Base-by-base conservation (phyloP, 2,797 vertebrate species). In the Nannoperca australis region DNA sequence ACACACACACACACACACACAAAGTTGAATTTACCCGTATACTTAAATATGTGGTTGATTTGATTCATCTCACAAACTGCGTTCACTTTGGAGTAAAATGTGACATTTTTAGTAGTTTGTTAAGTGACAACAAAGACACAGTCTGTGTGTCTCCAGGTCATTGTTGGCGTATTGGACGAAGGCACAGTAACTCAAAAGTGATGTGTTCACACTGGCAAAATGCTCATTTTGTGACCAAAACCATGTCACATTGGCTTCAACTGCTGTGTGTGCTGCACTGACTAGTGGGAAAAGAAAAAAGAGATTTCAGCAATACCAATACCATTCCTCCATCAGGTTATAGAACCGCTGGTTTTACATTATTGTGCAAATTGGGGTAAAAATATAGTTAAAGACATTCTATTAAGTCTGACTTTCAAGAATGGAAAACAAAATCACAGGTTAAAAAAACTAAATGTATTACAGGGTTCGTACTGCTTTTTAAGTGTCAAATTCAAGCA, bases 1-100 rank as follows among this genome's bases (percentile, higher is more conserved):
- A 56, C 38, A 68, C 27, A 54, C 65, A 53, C 40, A 54, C 30
- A 61, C 44, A 24, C 20, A 15, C 59, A 32, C 9, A n/a, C 51
- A 63, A 27, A 4, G 27, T 9, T 18, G 24, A n/a, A n/a, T n/a
- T n/a, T n/a, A n/a, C n/a, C n/a, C n/a, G n/a, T n/a, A n/a, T n/a
- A n/a, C 27, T 32, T 10, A 8, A 50, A 47, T 30, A 47, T 3
- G 3, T n/a, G 17, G 12, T 34, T 20, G 22, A 60, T 51, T 17
- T n/a, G 17, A 27, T 20, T 14, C 0, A 42, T 20, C 36, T 30
- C 36, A n/a, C n/a, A n/a, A n/a, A n/a, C n/a, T n/a, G n/a, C n/a
- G n/a, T n/a, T n/a, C n/a, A n/a, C n/a, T n/a, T n/a, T 47, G 20
- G 38, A 9, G n/a, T 17, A 0, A 14, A 30, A 15, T 0, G 11